A percentile compares a stretch with the other conserved stretches of the same genome.
These are phyloP conservation scores for Eucriotettix oculatus DNA, from an alignment of 2,888 invertebrate genomes.

Conservation along the genomic window DNA sequence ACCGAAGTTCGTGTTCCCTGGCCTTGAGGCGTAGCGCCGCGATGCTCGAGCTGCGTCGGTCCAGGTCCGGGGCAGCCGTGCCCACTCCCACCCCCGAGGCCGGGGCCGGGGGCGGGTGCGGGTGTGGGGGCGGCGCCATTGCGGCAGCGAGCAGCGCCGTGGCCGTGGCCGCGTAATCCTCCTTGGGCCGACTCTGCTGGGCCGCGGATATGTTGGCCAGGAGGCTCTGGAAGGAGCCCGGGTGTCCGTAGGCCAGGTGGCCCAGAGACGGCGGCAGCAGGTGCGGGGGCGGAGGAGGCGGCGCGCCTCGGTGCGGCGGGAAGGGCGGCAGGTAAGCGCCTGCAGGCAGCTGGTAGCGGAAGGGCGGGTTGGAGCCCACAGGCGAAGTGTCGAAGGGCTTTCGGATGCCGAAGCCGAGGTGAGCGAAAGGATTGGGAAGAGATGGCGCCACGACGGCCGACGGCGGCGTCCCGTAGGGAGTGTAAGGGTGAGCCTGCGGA, in stretches of 20 bases:
- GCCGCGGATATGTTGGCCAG: background rate
- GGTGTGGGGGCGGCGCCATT: constrained; percentile 25
- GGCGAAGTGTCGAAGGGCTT: constrained; percentile 52
- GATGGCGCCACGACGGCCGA: constrained; percentile 51
- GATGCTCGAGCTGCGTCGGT: constrained; percentile 72
- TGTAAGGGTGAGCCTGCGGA: constrained; percentile 79
- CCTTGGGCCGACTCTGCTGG: background rate
- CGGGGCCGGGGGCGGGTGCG: too few species aligned
- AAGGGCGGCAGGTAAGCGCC: constrained; percentile 10
- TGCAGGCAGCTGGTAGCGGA: constrained; percentile 17
- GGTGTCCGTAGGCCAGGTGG: background rate
- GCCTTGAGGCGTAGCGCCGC: constrained; percentile 76
- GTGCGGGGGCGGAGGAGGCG: background rate
- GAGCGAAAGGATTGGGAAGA: constrained; percentile 62
- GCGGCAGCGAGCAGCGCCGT: background rate
- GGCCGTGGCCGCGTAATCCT: background rate
- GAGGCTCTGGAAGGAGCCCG: background rate
- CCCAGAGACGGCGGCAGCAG: background rate
- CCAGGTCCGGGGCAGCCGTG: constrained; percentile 43
- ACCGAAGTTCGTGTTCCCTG: constrained; percentile 70
- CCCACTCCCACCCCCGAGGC: too few species aligned
- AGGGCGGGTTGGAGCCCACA: constrained; percentile 36
- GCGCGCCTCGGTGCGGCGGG: background rate
- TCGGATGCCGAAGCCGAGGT: constrained; percentile 56
- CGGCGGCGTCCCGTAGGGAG: constrained; percentile 40